Conservation (phyloP, 2,888 invertebrate genomes). For the Calliphora vomitoria region DNA sequence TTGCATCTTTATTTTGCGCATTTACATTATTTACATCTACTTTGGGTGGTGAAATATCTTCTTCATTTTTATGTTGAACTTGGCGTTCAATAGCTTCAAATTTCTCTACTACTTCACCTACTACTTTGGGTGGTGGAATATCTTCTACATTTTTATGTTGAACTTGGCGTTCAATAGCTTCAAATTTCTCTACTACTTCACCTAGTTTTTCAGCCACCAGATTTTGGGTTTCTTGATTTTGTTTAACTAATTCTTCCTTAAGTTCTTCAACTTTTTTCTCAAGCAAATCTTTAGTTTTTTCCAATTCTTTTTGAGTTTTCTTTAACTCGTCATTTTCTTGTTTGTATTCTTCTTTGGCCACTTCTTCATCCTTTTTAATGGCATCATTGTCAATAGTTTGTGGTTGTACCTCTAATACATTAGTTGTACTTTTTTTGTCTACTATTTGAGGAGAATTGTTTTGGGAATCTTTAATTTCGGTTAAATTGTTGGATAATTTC, state of each 20-base stretch:
- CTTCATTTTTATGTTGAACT: slow-evolving; percentile 82
- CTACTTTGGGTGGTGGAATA: neutral
- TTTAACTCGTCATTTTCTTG: slow-evolving; percentile 79
- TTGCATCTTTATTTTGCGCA: neutral
- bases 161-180: slow-evolving; percentile 85
- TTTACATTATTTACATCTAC: neutral
- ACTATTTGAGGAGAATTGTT: neutral
- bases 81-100: slow-evolving; percentile 85
- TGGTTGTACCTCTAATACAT: slow-evolving; percentile 40
- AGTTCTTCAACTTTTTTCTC: slow-evolving; percentile 84
- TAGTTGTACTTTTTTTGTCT: slow-evolving; percentile 24
- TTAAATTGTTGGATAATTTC: slow-evolving; percentile 1
- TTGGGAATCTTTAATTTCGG: neutral
- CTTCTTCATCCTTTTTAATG: slow-evolving; percentile 85
- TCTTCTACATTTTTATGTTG: slow-evolving; percentile 79
- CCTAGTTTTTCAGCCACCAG: slow-evolving; percentile 81
- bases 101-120: slow-evolving; percentile 80
- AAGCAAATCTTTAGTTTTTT: slow-evolving; percentile 81
- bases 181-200: slow-evolving; percentile 80
- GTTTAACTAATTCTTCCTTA: slow-evolving; percentile 83
- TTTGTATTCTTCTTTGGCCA: slow-evolving; percentile 82
- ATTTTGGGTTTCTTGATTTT: slow-evolving; percentile 81
- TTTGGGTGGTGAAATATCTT: slow-evolving; percentile 2
- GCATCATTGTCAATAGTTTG: slow-evolving; percentile 83
- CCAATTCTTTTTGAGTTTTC: slow-evolving; percentile 81